Percentiles rank a stretch among this genome's conserved stretches.
These are phyloP conservation scores for Ophiothrix spiculata DNA, from an alignment of 35 echinoderm and acorn worm genomes.

Conservation along the genomic window DNA sequence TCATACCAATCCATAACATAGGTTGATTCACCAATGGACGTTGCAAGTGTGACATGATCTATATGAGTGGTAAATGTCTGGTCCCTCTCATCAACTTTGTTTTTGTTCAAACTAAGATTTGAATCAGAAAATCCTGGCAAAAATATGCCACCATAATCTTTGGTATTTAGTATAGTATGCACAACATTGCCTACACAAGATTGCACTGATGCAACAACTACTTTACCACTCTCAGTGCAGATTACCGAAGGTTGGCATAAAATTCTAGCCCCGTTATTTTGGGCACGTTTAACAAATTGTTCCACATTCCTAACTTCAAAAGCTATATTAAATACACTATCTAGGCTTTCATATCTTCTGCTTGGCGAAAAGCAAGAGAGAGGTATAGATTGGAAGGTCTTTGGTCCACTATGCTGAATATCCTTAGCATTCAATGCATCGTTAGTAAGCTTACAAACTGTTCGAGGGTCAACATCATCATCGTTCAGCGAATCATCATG, in stretches of 20 bases:
- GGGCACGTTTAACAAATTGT: slow-evolving; percentile 47
- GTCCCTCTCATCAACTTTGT: background rate
- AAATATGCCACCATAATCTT: slow-evolving; percentile 67
- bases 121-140: slow-evolving; percentile 65
- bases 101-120: background rate
- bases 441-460: background rate
- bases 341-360: slow-evolving; percentile 12
- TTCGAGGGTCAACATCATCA: background rate
- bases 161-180: slow-evolving; percentile 73
- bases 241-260: slow-evolving; percentile 48
- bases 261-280: slow-evolving; percentile 52
- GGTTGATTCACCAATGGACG: slow-evolving; percentile 40
- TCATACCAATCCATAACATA: slow-evolving; percentile 74
- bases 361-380: background rate
- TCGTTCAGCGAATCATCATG: background rate
- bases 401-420: background rate
- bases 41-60: slow-evolving; percentile 93
- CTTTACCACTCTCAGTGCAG: slow-evolving; percentile 32
- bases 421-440: background rate
- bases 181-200: slow-evolving; percentile 90
- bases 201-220: slow-evolving; percentile 56
- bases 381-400: background rate
- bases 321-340: slow-evolving; percentile 85
- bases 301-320: slow-evolving; percentile 74
- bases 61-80: slow-evolving; percentile 52